A percentile compares a stretch with the other conserved stretches of the same genome.
Evolutionary conservation across 1,140 invertebrate genomes (phyloP).

Genomic region (Drosophila aff.): DNA sequence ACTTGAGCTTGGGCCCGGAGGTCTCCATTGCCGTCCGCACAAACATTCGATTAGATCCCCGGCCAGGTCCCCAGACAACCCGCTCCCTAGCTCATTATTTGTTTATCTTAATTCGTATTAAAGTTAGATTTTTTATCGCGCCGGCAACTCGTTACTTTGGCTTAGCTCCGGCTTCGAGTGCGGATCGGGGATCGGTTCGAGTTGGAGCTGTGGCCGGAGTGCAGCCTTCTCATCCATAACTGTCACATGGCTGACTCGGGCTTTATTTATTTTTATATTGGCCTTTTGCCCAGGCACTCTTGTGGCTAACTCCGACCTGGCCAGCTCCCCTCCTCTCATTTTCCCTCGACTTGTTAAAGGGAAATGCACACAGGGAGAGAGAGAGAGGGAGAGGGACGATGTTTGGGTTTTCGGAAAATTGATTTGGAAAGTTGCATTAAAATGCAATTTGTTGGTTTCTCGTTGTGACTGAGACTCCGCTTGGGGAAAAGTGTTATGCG

Average conservation of each 20-base stretch:
- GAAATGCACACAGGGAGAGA: conserved; percentile 15
- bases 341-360: conserved; percentile 27
- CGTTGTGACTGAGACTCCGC: conserved; percentile 15
- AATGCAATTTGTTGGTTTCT: conserved; percentile 75
- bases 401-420: conserved; percentile 62
- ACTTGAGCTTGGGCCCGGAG: conserved; percentile 73
- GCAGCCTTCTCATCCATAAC: conserved; percentile 72
- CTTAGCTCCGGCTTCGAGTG: conserved; percentile 38
- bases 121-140: conserved; percentile 80
- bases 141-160: conserved; percentile 66
- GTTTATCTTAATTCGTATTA: conserved; percentile 75
- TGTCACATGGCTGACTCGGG: conserved; percentile 67
- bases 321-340: not conserved
- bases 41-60: conserved; percentile 40
- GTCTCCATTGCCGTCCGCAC: conserved; percentile 54
- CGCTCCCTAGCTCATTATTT: conserved; percentile 59
- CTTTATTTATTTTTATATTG: conserved; percentile 75
- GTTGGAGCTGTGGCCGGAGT: not conserved
- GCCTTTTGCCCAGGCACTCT: conserved; percentile 47
- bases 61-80: not conserved
- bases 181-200: conserved; percentile 20
- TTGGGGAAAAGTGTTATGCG: conserved; percentile 36
- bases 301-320: conserved; percentile 32
- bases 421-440: conserved; percentile 83
- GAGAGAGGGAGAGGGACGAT: not conserved